Evolutionary conservation across 2,888 invertebrate species (phyloP).

Genomic region (Nephrotoma guestfalica): DNA sequence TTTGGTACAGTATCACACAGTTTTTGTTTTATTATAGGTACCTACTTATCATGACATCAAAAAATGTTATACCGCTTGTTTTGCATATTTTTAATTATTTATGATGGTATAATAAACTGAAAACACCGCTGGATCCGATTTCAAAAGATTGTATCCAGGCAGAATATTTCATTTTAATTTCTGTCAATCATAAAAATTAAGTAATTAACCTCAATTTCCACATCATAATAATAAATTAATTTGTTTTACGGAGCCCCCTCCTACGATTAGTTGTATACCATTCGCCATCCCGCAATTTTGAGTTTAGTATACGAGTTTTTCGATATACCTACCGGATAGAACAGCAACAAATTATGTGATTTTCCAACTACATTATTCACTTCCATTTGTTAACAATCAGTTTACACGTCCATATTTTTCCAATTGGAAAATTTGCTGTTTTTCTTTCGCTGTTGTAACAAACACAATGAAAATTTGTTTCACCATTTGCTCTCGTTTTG

Average conservation of each 20-base stretch:
- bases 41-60: neutral
- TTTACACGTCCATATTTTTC: neutral
- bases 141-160: neutral
- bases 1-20: too few species aligned
- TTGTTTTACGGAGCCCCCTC: neutral
- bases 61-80: neutral
- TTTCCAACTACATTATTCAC: neutral
- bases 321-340: neutral
- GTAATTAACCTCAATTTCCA: neutral
- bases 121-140: neutral
- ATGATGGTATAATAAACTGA: neutral
- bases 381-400: neutral
- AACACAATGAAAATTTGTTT: neutral
- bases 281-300: too few species aligned
- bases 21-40: too few species aligned
- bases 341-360: neutral
- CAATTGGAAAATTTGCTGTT: neutral
- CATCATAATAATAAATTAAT: neutral
- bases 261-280: neutral
- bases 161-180: neutral
- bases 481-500: neutral
- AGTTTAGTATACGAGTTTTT: neutral
- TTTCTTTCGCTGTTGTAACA: neutral
- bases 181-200: neutral
- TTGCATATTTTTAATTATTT: neutral